Conservation (phyloP, 1,140 invertebrate species). For the Pectinophora gossypiella region DNA sequence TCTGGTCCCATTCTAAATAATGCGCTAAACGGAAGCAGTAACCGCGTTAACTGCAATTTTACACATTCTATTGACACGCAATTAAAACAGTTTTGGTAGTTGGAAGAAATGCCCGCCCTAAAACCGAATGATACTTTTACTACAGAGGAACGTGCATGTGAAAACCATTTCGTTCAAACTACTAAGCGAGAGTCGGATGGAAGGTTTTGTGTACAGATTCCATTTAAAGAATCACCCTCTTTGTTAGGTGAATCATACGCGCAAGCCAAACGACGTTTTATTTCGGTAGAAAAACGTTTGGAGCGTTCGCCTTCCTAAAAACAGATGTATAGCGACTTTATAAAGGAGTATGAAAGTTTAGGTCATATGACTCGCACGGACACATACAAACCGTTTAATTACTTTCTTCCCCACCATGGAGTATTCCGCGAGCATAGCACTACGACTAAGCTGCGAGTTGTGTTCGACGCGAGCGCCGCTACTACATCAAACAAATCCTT, state of each 20-base stretch:
- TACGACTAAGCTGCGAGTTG: conserved; percentile 10
- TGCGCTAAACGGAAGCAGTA: not conserved
- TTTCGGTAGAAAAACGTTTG: not conserved
- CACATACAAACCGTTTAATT: not conserved
- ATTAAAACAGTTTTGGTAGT: conserved; percentile 1
- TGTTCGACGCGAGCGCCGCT: not conserved
- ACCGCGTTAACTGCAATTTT: not conserved
- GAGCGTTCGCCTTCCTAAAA: not conserved
- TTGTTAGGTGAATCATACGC: not conserved
- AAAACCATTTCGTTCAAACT: conserved; percentile 25
- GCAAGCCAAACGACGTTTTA: not conserved
- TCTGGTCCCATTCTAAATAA: conserved; percentile 1
- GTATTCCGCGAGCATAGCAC: conserved; percentile 6
- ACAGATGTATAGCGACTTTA: not conserved
- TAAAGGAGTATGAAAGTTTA: conserved; percentile 6
- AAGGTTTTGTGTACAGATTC: conserved; percentile 21
- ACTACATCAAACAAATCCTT: conserved; percentile 21
- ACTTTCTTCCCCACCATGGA: conserved; percentile 7
- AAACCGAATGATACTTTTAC: not conserved
- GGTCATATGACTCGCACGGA: conserved; percentile 6
- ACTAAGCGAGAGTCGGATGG: conserved; percentile 21
- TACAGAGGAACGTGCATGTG: conserved; percentile 25
- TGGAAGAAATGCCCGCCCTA: not conserved
- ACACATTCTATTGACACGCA: not conserved
- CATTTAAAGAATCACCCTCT: conserved; percentile 3